Percentiles rank a stretch among this genome's conserved stretches.
These are phyloP conservation scores for Fopius arisanus DNA, from an alignment of 1,140 invertebrate genomes.

Conservation along the genomic window DNA sequence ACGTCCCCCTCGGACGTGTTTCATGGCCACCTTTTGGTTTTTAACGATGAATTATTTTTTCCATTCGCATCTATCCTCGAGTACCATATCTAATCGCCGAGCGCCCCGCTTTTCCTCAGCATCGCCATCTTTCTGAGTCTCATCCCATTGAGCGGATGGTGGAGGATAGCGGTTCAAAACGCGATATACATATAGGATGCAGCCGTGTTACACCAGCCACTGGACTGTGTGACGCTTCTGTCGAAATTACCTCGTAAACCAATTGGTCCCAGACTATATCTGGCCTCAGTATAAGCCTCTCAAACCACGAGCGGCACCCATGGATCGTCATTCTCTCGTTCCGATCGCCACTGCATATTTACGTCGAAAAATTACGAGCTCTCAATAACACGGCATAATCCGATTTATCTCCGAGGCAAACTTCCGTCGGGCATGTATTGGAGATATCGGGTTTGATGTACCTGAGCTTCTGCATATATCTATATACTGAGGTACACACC, in stretches of 20 bases:
- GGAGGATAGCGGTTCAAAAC: neutral
- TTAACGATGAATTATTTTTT: constrained; percentile 26
- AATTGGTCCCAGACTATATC: constrained; percentile 27
- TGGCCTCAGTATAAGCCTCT: neutral
- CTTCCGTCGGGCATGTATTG: constrained; percentile 11
- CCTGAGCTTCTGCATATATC: constrained; percentile 1
- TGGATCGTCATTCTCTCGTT: constrained; percentile 11
- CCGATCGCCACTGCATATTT: constrained; percentile 1
- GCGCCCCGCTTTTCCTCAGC: constrained; percentile 11
- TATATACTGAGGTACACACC: neutral
- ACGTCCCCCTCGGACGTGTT: constrained; percentile 2
- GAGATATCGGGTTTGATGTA: neutral
- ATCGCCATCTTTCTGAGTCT: too few relatives aligned
- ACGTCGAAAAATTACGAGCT: constrained; percentile 25
- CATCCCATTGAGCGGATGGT: too few relatives aligned
- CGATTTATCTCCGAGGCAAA: constrained; percentile 30
- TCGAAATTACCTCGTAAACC: constrained; percentile 30
- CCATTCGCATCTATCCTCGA: constrained; percentile 22
- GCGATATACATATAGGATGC: neutral
- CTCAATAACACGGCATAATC: constrained; percentile 34
- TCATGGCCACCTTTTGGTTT: constrained; percentile 13
- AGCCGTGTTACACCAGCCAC: neutral
- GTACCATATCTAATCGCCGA: constrained; percentile 31
- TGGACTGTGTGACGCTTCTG: neutral
- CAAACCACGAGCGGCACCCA: neutral